These are phyloP conservation scores for Chloebia gouldiae DNA, from an alignment of 2,113 vertebrate genomes.

Conservation along the genomic window DNA sequence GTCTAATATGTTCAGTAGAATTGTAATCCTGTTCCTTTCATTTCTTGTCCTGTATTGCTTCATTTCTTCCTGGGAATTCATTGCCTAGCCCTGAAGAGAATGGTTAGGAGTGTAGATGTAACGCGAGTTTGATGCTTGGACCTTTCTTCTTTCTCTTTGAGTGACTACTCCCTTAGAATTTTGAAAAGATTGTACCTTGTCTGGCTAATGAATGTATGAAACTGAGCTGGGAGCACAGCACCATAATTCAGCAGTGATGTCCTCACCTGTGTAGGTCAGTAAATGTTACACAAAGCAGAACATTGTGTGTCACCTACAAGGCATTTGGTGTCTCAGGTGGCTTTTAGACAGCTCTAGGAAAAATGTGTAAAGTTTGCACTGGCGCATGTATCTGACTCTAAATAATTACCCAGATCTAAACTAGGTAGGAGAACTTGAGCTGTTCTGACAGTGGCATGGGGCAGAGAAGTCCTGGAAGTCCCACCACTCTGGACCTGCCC, in stretches of 20 bases:
- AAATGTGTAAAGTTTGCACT: neutral
- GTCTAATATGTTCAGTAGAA: neutral
- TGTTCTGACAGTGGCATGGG: neutral
- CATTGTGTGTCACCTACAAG: fast-evolving
- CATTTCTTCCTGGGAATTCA: neutral
- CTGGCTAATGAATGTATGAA: neutral
- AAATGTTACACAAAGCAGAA: neutral
- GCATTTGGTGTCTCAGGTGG: neutral
- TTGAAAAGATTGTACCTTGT: neutral
- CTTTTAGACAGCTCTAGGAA: neutral
- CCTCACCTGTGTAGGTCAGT: neutral
- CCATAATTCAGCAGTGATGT: neutral
- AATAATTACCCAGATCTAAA: neutral
- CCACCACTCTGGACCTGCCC: neutral
- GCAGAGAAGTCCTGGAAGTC: neutral
- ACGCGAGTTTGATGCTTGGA: fast-evolving
- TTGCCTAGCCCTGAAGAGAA: neutral
- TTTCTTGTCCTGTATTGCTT: neutral
- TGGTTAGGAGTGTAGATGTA: neutral
- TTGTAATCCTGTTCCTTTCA: neutral
- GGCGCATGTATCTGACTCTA: neutral
- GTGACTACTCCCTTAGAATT: neutral
- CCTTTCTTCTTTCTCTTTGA: neutral
- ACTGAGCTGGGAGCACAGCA: neutral
- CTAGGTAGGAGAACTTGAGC: neutral